Percentiles rank a stretch among this genome's conserved stretches.
These are phyloP conservation scores for Drosophila persimilis DNA, from an alignment of 1,140 invertebrate genomes.

Conservation along the genomic window DNA sequence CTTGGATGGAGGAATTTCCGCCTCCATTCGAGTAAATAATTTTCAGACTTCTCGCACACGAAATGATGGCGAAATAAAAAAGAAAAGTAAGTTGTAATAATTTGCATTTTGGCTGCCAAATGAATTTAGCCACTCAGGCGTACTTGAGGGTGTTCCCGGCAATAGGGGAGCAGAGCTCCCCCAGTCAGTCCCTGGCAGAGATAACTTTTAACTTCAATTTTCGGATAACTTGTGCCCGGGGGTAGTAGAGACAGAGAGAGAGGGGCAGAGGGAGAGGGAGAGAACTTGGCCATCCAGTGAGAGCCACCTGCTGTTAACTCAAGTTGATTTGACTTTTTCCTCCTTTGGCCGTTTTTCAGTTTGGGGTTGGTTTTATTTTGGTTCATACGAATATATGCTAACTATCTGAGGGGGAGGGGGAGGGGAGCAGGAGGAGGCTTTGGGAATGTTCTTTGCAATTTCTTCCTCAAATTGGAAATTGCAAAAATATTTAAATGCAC, in stretches of 20 bases:
- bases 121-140: conserved; percentile 76
- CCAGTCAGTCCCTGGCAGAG: conserved; percentile 29
- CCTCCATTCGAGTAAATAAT: conserved; percentile 70
- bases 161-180: no score
- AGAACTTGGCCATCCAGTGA: conserved; percentile 3
- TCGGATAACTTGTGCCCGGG: conserved; percentile 57
- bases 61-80: conserved; percentile 17
- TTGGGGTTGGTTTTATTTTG: conserved; percentile 29
- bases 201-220: conserved; percentile 77
- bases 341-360: conserved; percentile 6
- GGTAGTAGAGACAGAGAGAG: conserved; percentile 2
- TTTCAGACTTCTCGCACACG: conserved; percentile 42
- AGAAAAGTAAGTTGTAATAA: conserved; percentile 76
- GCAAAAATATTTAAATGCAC: no score
- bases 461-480: no score
- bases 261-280: conserved; percentile 1
- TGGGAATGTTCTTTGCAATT: no score
- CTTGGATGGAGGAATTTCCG: conserved; percentile 44
- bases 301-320: conserved; percentile 69
- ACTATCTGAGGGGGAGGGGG: no score
- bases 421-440: no score
- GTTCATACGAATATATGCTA: no score
- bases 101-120: conserved; percentile 78
- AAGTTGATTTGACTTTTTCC: conserved; percentile 50
- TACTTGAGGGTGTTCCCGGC: conserved; percentile 17